Evolutionary conservation across 2,888 invertebrate species (phyloP), one percentile per base, ranked within the genome.

Genomic region (Trilocha varians): DNA sequence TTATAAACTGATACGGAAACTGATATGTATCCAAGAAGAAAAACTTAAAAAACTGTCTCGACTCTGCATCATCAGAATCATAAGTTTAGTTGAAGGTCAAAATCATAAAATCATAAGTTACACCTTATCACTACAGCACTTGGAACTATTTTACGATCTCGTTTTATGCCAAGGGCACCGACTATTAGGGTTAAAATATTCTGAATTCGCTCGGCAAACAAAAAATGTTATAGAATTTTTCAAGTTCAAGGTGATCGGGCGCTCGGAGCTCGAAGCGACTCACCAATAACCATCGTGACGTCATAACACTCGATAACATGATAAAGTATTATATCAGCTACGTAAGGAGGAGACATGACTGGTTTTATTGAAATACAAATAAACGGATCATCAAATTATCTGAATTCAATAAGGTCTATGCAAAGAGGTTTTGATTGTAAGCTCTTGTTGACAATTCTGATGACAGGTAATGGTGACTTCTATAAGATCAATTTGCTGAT

Each of bases 191-290:
- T 71, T 52, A 49, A 53, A 63, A 73, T 76, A 82, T 83, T 82
- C 83, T 80, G 82, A 74, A 79, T 73, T 66, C 60, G 65, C 59
- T 57, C 63, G 55, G 57, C 53, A 52, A 60, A 76, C 79, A 83
- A 84, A 84, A 85, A 84, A 82, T 74, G 68, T 74, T 70, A 25
- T 25, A 25, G 78, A 77, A 66, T 69, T 70, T n/a, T 57, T 53
- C 58, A 67, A 84, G 84, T 84, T 85, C 84, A 85, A 85, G 84
- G 84, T 70, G 47, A 84, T 65, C 84, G 62, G 71, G 78, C 76
- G 73, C 63, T 79, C 79, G 18, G 25, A 1, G 25, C 25, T 25
- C 25, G 25, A 25, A 25, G n/a, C 25, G 11, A 25, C 25, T 25
- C 25, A 25, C 5, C 25, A 11, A n/a, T n/a, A n/a, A 11, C 25